Percentiles rank a stretch among this genome's conserved stretches.
phyloP scores from a whole-genome alignment of 2,113 vertebrate genomes.

The Pseudorhombus dupliciocellatus region DNA sequence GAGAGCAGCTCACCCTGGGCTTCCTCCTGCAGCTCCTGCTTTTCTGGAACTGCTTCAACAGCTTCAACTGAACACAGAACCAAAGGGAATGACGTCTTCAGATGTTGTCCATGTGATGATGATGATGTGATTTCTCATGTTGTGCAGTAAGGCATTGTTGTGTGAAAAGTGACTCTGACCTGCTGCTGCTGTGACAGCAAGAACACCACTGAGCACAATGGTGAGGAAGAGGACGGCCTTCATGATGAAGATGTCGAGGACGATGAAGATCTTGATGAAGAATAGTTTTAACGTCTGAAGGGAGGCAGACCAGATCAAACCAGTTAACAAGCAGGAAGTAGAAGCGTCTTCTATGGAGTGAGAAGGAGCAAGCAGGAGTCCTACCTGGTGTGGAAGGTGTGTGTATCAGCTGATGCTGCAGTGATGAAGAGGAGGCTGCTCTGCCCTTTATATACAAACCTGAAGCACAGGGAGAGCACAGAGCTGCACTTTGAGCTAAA shows the following conservation, averaged over 20 bases:
- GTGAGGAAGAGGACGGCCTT: background rate
- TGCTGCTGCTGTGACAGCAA: background rate
- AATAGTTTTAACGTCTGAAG: background rate
- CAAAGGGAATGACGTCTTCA: background rate
- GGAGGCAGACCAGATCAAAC: background rate
- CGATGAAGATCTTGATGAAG: background rate
- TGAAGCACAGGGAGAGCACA: background rate
- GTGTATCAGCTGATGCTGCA: background rate
- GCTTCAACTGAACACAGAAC: background rate
- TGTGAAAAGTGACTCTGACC: background rate
- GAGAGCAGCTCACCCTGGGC: background rate
- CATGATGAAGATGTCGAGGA: slow-evolving; percentile 1
- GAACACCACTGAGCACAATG: background rate
- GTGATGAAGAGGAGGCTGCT: slow-evolving; percentile 3
- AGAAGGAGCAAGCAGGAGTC: background rate
- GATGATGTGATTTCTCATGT: no score
- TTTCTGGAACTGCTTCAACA: background rate
- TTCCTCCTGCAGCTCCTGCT: background rate
- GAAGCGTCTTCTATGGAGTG: background rate
- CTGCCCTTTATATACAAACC: slow-evolving; percentile 3
- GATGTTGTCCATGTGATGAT: no score
- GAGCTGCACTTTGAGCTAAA: background rate
- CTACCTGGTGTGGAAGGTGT: slow-evolving; percentile 1
- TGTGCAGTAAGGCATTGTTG: no score
- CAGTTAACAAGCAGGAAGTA: background rate